Evolutionary conservation across 2,888 invertebrate species (phyloP), one percentile per base, ranked within the genome.

Genomic region (Cataglyphis livida): DNA sequence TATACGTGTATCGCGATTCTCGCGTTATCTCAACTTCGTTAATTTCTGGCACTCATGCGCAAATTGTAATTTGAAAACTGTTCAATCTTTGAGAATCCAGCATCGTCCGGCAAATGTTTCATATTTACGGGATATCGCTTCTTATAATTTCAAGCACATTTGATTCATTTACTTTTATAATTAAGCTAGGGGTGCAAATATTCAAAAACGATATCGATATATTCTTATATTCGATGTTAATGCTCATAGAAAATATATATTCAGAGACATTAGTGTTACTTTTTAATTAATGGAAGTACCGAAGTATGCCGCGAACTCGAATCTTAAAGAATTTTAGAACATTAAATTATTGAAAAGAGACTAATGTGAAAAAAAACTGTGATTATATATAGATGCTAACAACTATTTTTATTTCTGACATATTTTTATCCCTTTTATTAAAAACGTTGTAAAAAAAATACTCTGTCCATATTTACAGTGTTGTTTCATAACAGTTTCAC

Each of bases 131-230:
- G 6, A 51, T 54, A 38, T 32, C 41, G 66, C 61, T 66, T 78
- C 41, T 21, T 59, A 59, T 44, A 51, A 65, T 76, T 76, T 12
- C 18, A 59, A 21, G 10, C 65, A 15, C 38, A 57, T 38, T 66
- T 51, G 51, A 51, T 6, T 5, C 9, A 32, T 59, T 57, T 59
- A 18, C 21, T 32, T 61, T 71, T 28, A 44, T 57, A 41, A 35
- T 41, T 48, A 59, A 41, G 32, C 70, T 78, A 78, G 78, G 78
- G 78, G 61, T 78, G 78, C 78, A 78, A 76, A 78, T 68, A 70
- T 59, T 21, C 38, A 12, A n/a, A 78, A 78, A 78, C 68, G 32
- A 78, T 78, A 70, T 41, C 35, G 32, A 51, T 12, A 32, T 48
- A 59, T n/a, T 59, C 18, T 21, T 10, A 28, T 44, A 57, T 15